Conservation (phyloP, 2,888 invertebrate species). For the Acrobeloides nanus region DNA sequence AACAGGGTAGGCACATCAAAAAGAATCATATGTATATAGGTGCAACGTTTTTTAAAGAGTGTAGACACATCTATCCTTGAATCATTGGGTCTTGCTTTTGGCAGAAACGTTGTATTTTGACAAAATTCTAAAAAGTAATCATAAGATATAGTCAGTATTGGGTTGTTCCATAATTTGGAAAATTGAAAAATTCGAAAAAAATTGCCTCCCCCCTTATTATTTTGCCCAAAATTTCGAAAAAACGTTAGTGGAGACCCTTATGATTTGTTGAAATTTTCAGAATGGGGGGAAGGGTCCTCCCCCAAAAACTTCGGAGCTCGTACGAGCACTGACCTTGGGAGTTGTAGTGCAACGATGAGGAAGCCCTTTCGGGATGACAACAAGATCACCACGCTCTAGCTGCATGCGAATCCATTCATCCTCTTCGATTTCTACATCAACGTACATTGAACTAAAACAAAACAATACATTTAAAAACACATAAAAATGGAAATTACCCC, state of each 20-base stretch:
- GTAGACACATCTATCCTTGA: conserved; percentile 11
- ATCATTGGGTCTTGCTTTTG: conserved; percentile 13
- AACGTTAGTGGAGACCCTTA: not conserved
- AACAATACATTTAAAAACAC: conserved; percentile 44
- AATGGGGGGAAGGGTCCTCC: not conserved
- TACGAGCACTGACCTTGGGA: conserved; percentile 29
- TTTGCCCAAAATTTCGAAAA: not conserved
- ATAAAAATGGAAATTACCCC: too few species aligned
- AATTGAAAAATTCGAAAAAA: too few species aligned
- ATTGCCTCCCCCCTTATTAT: too few species aligned
- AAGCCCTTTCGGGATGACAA: conserved; percentile 43
- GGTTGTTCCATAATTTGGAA: conserved; percentile 5
- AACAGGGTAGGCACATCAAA: too few species aligned
- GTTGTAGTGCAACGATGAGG: conserved; percentile 43
- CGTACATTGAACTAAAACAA: conserved; percentile 27
- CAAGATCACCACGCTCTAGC: conserved; percentile 41
- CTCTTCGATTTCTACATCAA: conserved; percentile 41
- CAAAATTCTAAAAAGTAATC: conserved; percentile 30
- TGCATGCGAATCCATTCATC: conserved; percentile 46
- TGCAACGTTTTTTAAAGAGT: not conserved
- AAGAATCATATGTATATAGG: too few species aligned
- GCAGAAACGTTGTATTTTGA: conserved; percentile 42
- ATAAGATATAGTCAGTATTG: conserved; percentile 1
- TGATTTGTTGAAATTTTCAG: not conserved
- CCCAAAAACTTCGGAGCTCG: not conserved